Percentiles rank a stretch among this genome's conserved stretches.
These are phyloP conservation scores for Gymnocypris eckloni DNA, from an alignment of 2,797 vertebrate genomes.

Conservation along the genomic window DNA sequence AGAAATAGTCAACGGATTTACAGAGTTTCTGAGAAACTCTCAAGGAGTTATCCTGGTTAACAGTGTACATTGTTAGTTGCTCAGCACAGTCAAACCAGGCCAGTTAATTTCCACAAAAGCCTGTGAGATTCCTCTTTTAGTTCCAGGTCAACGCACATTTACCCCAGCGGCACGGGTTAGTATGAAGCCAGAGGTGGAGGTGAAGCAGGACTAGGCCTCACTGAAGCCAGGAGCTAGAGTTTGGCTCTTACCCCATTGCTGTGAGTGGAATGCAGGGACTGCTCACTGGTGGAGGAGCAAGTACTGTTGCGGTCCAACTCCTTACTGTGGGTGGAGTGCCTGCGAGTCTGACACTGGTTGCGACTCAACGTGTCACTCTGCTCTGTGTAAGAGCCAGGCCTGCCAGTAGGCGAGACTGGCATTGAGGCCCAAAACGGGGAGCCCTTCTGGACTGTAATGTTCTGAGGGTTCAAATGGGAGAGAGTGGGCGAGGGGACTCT, in stretches of 20 bases:
- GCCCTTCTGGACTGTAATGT: conserved; percentile 84
- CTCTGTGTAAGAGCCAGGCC: conserved; percentile 91
- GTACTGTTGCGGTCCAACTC: conserved; percentile 96
- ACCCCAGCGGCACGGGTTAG: conserved; percentile 57
- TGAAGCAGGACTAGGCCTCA: conserved; percentile 77
- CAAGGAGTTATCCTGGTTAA: conserved; percentile 19
- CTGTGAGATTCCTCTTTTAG: conserved; percentile 69
- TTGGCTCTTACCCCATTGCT: conserved; percentile 96
- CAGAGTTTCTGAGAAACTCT: conserved; percentile 32
- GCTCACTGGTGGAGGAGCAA: conserved; percentile 99
- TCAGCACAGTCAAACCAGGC: conserved; percentile 36
- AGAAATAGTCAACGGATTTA: conserved; percentile 10
- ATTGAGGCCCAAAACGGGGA: conserved; percentile 90
- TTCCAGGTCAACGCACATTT: conserved; percentile 59
- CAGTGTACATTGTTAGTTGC: conserved; percentile 43
- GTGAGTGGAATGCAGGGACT: conserved; percentile 96
- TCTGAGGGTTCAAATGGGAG: conserved; percentile 79
- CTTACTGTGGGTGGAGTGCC: conserved; percentile 91
- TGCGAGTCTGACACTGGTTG: conserved; percentile 76
- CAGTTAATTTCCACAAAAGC: conserved; percentile 43
- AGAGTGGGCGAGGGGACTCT: conserved; percentile 86
- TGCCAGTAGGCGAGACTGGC: conserved; percentile 82
- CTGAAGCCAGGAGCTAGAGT: conserved; percentile 62
- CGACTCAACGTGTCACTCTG: conserved; percentile 86
- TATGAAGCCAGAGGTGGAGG: conserved; percentile 61